Evolutionary conservation across 2,797 vertebrate species (phyloP).

Genomic region (Phoebastria nigripes): DNA sequence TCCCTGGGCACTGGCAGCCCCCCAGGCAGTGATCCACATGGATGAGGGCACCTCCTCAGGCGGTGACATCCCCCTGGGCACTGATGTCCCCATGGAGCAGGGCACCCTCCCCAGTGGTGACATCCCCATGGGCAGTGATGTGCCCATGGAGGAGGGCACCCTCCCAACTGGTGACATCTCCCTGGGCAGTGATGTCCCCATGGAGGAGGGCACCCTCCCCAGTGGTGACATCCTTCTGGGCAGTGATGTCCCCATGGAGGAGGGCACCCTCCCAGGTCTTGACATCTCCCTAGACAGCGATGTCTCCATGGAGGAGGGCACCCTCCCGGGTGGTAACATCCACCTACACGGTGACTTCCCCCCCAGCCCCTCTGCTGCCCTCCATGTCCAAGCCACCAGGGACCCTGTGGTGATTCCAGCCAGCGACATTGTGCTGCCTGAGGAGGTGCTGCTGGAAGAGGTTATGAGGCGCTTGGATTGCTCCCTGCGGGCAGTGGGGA

Average conservation of each 20-base stretch:
- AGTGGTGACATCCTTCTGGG: too few species aligned
- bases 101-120: neutral
- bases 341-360: too few species aligned
- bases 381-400: neutral
- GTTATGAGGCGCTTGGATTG: neutral
- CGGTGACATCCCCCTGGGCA: too few species aligned
- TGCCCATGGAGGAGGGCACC: neutral
- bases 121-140: neutral
- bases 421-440: too few species aligned
- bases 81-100: neutral
- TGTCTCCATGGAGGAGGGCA: neutral
- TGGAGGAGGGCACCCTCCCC: neutral
- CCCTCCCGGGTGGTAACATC: rapidly evolving
- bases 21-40: neutral
- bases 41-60: neutral
- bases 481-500: neutral
- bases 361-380: neutral
- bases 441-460: neutral
- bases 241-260: neutral
- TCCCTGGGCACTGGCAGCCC: neutral
- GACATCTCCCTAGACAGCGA: neutral
- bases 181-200: too few species aligned
- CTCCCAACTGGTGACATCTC: rapidly evolving
- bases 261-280: rapidly evolving
- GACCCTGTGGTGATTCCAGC: neutral